phyloP scores from a whole-genome alignment of 1,140 invertebrate genomes.

The Anagrus nilaparvatae region DNA sequence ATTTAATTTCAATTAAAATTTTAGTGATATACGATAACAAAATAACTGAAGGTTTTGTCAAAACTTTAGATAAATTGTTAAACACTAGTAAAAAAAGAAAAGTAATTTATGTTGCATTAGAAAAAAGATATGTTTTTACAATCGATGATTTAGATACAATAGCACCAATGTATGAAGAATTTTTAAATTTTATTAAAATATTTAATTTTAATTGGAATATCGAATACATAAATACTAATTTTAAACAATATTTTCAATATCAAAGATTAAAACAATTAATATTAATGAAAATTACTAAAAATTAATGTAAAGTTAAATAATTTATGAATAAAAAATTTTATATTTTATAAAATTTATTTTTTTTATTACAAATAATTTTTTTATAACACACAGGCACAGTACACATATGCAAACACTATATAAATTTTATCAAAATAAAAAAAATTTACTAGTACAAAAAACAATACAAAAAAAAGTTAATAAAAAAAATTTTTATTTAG shows the following conservation, averaged over 20 bases:
- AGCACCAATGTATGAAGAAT: slow-evolving; percentile 78
- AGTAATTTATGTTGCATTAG: slow-evolving; percentile 66
- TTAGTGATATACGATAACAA: slow-evolving; percentile 78
- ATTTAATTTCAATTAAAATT: slow-evolving; percentile 26
- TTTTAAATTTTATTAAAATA: slow-evolving; percentile 49
- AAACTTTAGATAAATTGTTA: slow-evolving; percentile 60
- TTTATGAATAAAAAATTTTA: slow-evolving; percentile 8
- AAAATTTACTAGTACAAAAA: neutral
- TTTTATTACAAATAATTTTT: no score
- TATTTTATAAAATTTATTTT: no score
- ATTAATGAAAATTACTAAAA: slow-evolving; percentile 65
- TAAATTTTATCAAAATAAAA: slow-evolving; percentile 16
- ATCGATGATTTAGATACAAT: slow-evolving; percentile 64
- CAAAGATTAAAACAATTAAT: slow-evolving; percentile 66
- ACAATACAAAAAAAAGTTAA: slow-evolving; percentile 12
- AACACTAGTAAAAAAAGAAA: slow-evolving; percentile 44
- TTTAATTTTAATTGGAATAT: slow-evolving; percentile 46
- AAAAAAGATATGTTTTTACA: slow-evolving; percentile 81
- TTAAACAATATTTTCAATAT: slow-evolving; percentile 75
- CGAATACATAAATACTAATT: slow-evolving; percentile 56
- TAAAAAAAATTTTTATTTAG: no score
- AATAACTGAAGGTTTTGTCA: slow-evolving; percentile 71
- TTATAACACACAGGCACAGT: no score
- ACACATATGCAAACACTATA: slow-evolving; percentile 20
- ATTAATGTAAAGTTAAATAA: no score